Conservation (phyloP, 2,113 vertebrate genomes). For the Neogobius melanostomus region DNA sequence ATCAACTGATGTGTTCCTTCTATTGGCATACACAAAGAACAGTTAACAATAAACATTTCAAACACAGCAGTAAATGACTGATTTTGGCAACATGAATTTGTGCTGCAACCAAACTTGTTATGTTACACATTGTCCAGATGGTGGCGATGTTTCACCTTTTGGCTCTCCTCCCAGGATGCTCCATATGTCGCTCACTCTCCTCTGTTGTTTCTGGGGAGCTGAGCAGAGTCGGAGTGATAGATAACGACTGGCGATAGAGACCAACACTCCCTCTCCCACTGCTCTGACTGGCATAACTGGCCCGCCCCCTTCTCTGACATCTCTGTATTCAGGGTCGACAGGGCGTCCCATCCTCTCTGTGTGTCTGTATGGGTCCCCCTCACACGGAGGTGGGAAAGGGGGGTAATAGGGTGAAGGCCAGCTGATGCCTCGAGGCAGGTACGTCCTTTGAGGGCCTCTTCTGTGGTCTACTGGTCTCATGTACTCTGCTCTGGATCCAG, state of each 20-base stretch:
- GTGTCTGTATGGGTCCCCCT: conserved; percentile 58
- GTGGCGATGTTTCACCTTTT: conserved; percentile 77
- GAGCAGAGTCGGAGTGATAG: conserved; percentile 78
- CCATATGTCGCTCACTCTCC: conserved; percentile 67
- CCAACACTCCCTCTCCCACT: conserved; percentile 78
- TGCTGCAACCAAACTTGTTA: conserved; percentile 35
- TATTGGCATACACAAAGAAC: conserved; percentile 61
- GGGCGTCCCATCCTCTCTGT: conserved; percentile 53
- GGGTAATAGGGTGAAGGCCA: conserved; percentile 75
- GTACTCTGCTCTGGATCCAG: conserved; percentile 54
- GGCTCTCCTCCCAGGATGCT: conserved; percentile 57
- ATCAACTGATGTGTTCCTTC: conserved; percentile 82
- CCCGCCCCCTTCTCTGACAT: conserved; percentile 66
- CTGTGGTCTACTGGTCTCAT: conserved; percentile 57
- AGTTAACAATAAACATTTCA: conserved; percentile 32
- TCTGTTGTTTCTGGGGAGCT: conserved; percentile 81
- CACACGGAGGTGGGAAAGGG: conserved; percentile 49
- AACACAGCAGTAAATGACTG: conserved; percentile 25
- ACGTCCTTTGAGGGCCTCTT: conserved; percentile 62
- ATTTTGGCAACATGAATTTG: conserved; percentile 52
- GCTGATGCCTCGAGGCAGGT: conserved; percentile 76
- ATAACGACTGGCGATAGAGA: conserved; percentile 74
- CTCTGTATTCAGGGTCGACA: conserved; percentile 56
- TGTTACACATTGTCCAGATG: conserved; percentile 31
- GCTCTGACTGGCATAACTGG: conserved; percentile 81